These are phyloP conservation scores for Prionailurus bengalensis DNA, from an alignment of 2,113 vertebrate genomes.

Conservation along the genomic window DNA sequence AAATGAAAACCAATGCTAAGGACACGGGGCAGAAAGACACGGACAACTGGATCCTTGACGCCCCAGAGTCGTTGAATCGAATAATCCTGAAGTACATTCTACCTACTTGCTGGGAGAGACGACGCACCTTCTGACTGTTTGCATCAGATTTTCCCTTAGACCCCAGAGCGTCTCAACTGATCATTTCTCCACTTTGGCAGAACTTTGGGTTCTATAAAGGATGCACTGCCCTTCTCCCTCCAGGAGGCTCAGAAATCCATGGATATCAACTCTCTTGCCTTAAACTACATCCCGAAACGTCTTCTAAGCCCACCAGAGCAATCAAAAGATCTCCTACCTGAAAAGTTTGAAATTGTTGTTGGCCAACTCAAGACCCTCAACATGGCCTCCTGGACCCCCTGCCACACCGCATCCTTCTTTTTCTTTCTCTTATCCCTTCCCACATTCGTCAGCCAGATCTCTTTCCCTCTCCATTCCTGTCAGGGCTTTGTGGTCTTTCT, in stretches of 20 bases:
- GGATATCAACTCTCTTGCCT: neutral
- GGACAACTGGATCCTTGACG: neutral
- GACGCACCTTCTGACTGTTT: fast-evolving
- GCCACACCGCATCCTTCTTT: neutral
- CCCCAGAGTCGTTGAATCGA: neutral
- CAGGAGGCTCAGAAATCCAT: neutral
- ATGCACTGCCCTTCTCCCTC: neutral
- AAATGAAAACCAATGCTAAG: slow-evolving; percentile 5
- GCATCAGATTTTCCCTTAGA: neutral
- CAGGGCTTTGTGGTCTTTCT: neutral
- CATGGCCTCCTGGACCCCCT: neutral
- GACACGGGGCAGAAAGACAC: neutral
- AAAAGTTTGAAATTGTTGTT: neutral
- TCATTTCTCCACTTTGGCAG: neutral
- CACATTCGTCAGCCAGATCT: neutral
- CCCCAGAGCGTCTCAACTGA: neutral
- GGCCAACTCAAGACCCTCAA: neutral
- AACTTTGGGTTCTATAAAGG: neutral
- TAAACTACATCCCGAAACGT: neutral
- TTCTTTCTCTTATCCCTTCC: neutral
- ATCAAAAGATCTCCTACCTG: neutral
- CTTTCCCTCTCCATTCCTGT: neutral
- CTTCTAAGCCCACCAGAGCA: neutral
- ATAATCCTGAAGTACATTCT: neutral
- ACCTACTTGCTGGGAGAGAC: neutral